Evolutionary conservation across 2,888 invertebrate genomes (phyloP), one percentile per base, ranked within the genome.

Genomic region (Luffia ferchaultella): DNA sequence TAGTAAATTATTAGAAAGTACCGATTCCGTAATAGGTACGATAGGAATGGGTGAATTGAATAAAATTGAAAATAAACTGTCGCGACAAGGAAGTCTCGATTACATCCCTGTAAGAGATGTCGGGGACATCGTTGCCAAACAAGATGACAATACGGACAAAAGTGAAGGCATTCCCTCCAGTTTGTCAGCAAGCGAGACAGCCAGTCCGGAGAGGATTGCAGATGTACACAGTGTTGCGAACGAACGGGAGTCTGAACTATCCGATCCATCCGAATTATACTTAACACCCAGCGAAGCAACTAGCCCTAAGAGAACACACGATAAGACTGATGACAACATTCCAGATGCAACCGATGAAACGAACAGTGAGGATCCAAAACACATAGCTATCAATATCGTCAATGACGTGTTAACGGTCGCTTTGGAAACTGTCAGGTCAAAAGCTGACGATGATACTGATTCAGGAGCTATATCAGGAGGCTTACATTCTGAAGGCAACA

Each of bases 261-360:
- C 89, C 57, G 90, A 91, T 67, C 85, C 87, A 55, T 90, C 90
- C 46, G 90, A 91, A 62, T 78, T 88, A 52, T 90, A 90, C 62
- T 70, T 89, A 54, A 90, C 90, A 47, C 90, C 90, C 18, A 89
- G 89, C 42, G 90, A 90, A 67, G 78, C 86, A 42, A 84, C 85
- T 58, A 84, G 85, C 58, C 85, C 84, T 56, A 76, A 73, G 61
- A 78, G 73, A 70, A 63, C 62, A 55, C 67, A 68, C 66, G 80
- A 80, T 60, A 80, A 80, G 70, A 72, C 73, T 67, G 83, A 79
- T 51, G 57, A 55, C 40, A 60, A 60, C 55, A 64, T 64, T 63
- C 61, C 65, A 41, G 70, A 72, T 42, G 45, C 45, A 46, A 47
- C 50, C 43, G 53, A 51, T 20, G 70, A 73, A 44, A 58, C 60